These are phyloP conservation scores for Aleiodes alternator DNA, from an alignment of 2,888 invertebrate species.

Conservation along the genomic window DNA sequence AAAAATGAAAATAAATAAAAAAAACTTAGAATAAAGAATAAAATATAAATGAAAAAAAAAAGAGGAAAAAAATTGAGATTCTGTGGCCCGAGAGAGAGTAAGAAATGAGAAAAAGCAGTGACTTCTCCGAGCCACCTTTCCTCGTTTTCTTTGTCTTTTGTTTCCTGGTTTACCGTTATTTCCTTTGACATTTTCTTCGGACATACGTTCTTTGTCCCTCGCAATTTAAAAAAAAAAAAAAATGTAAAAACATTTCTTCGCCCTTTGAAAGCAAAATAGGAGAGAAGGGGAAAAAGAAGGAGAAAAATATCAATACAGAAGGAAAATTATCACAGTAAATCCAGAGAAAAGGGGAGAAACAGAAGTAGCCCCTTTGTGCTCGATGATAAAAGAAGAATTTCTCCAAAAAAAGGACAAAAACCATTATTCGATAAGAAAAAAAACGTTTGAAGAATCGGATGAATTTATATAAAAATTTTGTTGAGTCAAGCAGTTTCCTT, in stretches of 20 bases:
- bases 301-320: background rate
- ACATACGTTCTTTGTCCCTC: conserved; percentile 24
- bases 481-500: too few relatives aligned
- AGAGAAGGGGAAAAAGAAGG: background rate
- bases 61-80: conserved; percentile 6
- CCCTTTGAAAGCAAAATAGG: background rate
- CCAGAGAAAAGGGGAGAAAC: too few relatives aligned
- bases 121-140: conserved; percentile 8
- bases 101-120: conserved; percentile 27
- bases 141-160: conserved; percentile 25
- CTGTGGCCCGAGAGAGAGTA: conserved; percentile 22
- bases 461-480: too few relatives aligned
- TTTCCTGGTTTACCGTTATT: conserved; percentile 20
- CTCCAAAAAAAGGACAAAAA: too few relatives aligned
- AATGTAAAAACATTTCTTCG: background rate
- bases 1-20: background rate
- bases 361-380: too few relatives aligned
- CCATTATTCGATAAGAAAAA: too few relatives aligned
- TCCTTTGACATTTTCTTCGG: conserved; percentile 30
- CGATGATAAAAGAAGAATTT: too few relatives aligned
- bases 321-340: background rate
- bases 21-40: too few relatives aligned
- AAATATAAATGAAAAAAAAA: conserved; percentile 13
- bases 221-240: background rate
- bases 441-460: too few relatives aligned